Evolutionary conservation across 1,140 invertebrate genomes (phyloP).

Genomic region (Copidosoma floridanum): DNA sequence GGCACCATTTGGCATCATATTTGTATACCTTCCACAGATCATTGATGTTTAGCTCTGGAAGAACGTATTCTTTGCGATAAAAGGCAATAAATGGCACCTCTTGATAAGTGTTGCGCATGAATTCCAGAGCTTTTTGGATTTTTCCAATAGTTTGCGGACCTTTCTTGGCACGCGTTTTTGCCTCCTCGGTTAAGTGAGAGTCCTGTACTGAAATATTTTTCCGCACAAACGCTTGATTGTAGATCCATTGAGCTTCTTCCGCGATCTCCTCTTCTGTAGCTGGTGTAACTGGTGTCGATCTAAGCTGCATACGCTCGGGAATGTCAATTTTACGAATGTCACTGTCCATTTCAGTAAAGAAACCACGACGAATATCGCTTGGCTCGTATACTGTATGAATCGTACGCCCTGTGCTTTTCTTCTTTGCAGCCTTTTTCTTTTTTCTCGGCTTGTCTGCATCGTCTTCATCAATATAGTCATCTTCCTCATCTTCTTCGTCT

Average conservation of each 20-base stretch:
- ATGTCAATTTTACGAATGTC: slow-evolving; percentile 87
- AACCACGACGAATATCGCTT: slow-evolving; percentile 91
- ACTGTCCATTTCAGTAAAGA: slow-evolving; percentile 93
- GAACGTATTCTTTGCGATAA: slow-evolving; percentile 97
- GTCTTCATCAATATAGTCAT: slow-evolving; percentile 73
- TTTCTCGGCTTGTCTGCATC: slow-evolving; percentile 60
- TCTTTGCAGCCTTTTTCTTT: slow-evolving; percentile 68
- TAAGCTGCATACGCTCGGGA: slow-evolving; percentile 89
- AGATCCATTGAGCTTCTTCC: slow-evolving; percentile 97
- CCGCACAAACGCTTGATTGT: slow-evolving; percentile 87
- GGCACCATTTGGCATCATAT: slow-evolving; percentile 96
- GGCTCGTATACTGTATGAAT: slow-evolving; percentile 98
- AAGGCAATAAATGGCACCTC: slow-evolving; percentile 99
- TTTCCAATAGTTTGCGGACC: slow-evolving; percentile 75
- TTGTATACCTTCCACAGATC: slow-evolving; percentile 98
- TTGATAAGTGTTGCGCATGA: slow-evolving; percentile 91
- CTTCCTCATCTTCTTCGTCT: slow-evolving; percentile 59
- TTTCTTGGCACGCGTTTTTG: slow-evolving; percentile 58
- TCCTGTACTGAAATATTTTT: slow-evolving; percentile 79
- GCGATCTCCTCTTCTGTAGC: slow-evolving; percentile 86
- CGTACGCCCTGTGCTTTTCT: slow-evolving; percentile 82
- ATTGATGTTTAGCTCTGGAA: slow-evolving; percentile 90
- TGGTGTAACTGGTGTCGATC: slow-evolving; percentile 81
- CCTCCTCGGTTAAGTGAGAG: slow-evolving; percentile 56
- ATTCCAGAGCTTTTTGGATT: slow-evolving; percentile 91